A percentile compares a stretch with the other conserved stretches of the same genome.
Conservation (phyloP, 2,113 vertebrate genomes). For the Arenaria interpres region DNA sequence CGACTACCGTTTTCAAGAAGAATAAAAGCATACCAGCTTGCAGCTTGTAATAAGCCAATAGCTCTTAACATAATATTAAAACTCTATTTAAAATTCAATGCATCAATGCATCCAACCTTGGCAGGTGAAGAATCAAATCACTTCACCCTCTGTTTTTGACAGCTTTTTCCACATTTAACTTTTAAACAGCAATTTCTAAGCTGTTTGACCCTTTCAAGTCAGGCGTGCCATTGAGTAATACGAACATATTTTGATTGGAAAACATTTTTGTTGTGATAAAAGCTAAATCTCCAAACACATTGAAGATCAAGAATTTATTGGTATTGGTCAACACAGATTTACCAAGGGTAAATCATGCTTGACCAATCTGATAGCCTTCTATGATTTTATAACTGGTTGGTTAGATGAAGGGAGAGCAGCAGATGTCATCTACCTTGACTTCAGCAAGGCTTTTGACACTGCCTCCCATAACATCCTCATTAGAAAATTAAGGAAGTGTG, state of each 20-base stretch:
- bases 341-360: no score
- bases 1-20: not conserved
- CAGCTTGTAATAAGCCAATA: not conserved
- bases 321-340: no score
- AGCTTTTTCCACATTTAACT: slow-evolving; percentile 9
- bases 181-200: not conserved
- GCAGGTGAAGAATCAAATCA: not conserved
- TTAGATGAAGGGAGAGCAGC: no score
- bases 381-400: no score
- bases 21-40: not conserved
- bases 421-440: no score
- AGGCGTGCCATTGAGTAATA: not conserved
- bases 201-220: not conserved
- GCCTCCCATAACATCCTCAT: no score
- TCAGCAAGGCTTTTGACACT: no score
- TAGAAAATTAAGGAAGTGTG: no score
- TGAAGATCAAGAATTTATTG: no score
- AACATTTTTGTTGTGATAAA: not conserved
- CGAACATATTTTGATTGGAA: not conserved
- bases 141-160: slow-evolving; percentile 21
- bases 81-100: slow-evolving; percentile 4
- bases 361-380: no score
- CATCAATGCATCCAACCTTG: not conserved
- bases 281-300: not conserved
- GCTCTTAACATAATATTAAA: not conserved